Conservation (phyloP, 2,797 vertebrate genomes). For the Rhinoraja longicauda region DNA sequence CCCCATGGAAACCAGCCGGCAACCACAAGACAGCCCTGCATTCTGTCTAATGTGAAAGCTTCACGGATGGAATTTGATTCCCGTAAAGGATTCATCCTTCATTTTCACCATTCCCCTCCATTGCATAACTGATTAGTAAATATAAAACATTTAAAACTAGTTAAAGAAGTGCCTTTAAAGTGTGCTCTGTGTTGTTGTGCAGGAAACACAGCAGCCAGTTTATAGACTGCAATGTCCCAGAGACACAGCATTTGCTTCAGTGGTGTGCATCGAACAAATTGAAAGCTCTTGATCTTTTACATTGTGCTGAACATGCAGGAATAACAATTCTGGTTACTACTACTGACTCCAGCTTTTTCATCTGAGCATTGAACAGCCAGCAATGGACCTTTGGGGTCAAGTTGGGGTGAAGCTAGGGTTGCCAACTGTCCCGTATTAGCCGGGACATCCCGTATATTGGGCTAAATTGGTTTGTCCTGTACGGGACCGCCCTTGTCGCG, state of each 20-base stretch:
- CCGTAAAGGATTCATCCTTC: not conserved
- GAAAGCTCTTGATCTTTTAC: not conserved
- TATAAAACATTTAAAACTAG: not conserved
- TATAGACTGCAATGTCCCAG: constrained; percentile 7
- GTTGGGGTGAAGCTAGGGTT: too few relatives aligned
- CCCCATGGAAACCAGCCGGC: not conserved
- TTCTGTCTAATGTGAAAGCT: not conserved
- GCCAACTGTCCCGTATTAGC: too few relatives aligned
- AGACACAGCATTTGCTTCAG: not conserved
- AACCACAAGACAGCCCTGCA: not conserved
- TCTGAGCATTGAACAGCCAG: not conserved
- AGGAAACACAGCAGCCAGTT: not conserved
- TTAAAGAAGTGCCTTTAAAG: not conserved
- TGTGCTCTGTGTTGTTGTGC: not conserved
- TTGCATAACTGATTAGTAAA: not conserved
- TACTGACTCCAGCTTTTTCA: not conserved
- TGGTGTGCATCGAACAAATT: not conserved
- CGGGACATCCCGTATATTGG: too few relatives aligned
- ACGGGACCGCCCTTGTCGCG: too few relatives aligned
- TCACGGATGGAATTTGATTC: not conserved
- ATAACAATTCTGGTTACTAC: not conserved
- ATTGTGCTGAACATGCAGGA: not conserved
- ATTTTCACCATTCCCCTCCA: not conserved
- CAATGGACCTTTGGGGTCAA: not conserved
- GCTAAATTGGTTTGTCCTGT: too few relatives aligned